phyloP scores from a whole-genome alignment of 2,113 vertebrate genomes.

The Chamaetylas fuelleborni region DNA sequence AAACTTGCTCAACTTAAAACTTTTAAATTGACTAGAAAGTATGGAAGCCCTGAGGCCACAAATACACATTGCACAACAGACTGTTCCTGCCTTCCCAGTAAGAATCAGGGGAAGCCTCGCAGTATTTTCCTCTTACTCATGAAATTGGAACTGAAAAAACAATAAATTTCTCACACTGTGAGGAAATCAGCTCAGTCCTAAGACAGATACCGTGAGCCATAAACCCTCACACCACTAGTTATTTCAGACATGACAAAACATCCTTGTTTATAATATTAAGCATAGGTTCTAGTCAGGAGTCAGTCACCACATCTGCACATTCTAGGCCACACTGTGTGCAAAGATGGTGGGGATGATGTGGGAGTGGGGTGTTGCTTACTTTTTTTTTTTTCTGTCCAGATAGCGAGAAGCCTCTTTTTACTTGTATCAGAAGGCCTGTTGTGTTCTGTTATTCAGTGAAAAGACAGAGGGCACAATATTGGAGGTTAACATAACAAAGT shows the following conservation, averaged over 20 bases:
- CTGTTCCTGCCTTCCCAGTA: background rate
- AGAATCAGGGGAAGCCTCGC: slow-evolving; percentile 4
- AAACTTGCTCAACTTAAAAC: slow-evolving; percentile 24
- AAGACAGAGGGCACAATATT: slow-evolving; percentile 16
- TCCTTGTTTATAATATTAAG: slow-evolving; percentile 9
- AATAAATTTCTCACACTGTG: slow-evolving; percentile 42
- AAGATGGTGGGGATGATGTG: rapidly evolving
- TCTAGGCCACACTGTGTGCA: background rate
- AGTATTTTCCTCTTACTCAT: slow-evolving; percentile 42
- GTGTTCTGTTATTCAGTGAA: slow-evolving; percentile 3
- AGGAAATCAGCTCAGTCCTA: slow-evolving; percentile 49
- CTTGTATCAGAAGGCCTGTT: slow-evolving; percentile 9
- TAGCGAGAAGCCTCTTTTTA: slow-evolving; percentile 10
- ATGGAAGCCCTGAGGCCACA: slow-evolving; percentile 41
- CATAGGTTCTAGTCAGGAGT: background rate
- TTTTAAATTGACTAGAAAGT: slow-evolving; percentile 57
- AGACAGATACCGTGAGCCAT: slow-evolving; percentile 14
- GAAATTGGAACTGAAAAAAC: slow-evolving; percentile 18
- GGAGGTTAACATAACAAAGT: slow-evolving; percentile 42
- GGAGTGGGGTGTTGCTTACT: background rate
- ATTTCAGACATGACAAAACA: slow-evolving; percentile 14
- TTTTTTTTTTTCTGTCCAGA: background rate
- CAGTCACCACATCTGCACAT: background rate
- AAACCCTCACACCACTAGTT: slow-evolving; percentile 2
- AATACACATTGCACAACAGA: slow-evolving; percentile 17